Evolutionary conservation across 2,797 vertebrate species (phyloP).

Genomic region (Ficedula albicollis): DNA sequence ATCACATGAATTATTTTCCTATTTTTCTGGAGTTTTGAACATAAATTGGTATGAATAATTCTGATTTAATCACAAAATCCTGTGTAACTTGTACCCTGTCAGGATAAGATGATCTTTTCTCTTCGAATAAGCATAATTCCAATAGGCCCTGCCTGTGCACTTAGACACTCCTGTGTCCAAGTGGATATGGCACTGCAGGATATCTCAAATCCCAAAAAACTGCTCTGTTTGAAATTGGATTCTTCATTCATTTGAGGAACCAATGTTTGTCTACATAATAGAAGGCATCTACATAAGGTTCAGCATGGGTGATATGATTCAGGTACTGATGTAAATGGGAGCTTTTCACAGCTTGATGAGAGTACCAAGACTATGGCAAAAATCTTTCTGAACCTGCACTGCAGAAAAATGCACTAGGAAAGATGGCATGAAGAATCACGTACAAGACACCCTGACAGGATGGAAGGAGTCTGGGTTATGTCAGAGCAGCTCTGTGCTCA

Average conservation of each 20-base stretch:
- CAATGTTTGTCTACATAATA: neutral
- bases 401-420: neutral
- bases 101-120: neutral
- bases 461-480: neutral
- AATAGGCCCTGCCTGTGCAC: neutral
- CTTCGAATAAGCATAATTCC: neutral
- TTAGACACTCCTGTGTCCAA: neutral
- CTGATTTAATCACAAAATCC: neutral
- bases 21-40: neutral
- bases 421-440: neutral
- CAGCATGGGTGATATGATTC: neutral
- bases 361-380: neutral
- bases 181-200: neutral
- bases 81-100: neutral
- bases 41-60: neutral
- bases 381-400: neutral
- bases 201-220: neutral
- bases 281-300: neutral
- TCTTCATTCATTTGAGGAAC: neutral
- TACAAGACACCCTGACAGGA: neutral
- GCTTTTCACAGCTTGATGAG: neutral
- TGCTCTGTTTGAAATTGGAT: neutral
- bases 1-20: neutral
- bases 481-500: neutral
- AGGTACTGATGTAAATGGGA: neutral